Conservation (phyloP, 2,888 invertebrate genomes). For the Drosophila gaucha region DNA sequence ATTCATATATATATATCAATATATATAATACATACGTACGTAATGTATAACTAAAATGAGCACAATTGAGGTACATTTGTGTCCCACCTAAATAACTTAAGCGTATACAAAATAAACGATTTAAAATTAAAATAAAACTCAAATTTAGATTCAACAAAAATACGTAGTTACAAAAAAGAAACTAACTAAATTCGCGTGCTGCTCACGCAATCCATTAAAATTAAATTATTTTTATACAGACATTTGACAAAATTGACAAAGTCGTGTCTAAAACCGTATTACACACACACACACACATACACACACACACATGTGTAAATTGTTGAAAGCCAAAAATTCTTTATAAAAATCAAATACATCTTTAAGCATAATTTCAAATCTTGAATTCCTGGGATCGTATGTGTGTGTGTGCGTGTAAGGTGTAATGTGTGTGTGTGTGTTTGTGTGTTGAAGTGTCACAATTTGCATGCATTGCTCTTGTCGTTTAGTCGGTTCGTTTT, state of each 20-base stretch:
- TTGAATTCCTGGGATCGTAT: constrained; percentile 1
- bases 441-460: constrained; percentile 41
- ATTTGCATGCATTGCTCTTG: constrained; percentile 70
- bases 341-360: constrained; percentile 13
- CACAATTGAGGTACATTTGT: constrained; percentile 32
- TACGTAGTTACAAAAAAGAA: constrained; percentile 22
- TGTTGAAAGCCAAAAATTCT: constrained; percentile 29
- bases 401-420: constrained; percentile 23
- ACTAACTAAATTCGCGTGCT: constrained; percentile 54
- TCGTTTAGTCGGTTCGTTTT: constrained; percentile 54
- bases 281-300: constrained; percentile 9
- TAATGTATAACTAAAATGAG: constrained; percentile 61
- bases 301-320: not conserved
- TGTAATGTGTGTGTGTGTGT: constrained; percentile 13
- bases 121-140: constrained; percentile 60
- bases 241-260: constrained; percentile 13
- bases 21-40: constrained; percentile 44
- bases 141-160: constrained; percentile 72
- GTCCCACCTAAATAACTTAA: constrained; percentile 34
- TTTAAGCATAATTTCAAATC: not conserved
- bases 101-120: constrained; percentile 31
- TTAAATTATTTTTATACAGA: constrained; percentile 26
- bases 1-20: constrained; percentile 21
- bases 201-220: constrained; percentile 25
- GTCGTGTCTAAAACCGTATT: constrained; percentile 21